Evolutionary conservation across 2,797 vertebrate genomes (phyloP).

Genomic region (Carcharodon carcharias): DNA sequence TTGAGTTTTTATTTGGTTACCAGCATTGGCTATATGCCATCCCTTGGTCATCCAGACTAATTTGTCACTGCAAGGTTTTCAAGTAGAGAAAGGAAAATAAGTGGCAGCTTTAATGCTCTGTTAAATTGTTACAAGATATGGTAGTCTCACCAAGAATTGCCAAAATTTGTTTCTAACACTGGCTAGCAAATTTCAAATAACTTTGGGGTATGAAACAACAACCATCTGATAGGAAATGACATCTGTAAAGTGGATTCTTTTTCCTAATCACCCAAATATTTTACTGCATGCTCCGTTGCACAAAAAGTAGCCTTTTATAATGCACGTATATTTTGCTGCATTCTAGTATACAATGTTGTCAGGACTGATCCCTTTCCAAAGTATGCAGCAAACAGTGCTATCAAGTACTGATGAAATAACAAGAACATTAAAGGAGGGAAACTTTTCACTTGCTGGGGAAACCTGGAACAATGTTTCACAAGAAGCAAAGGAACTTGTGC

Average conservation of each 20-base stretch:
- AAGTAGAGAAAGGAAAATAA: not conserved
- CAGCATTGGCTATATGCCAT: not conserved
- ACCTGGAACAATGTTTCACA: slow-evolving; percentile 93
- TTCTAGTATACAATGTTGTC: slow-evolving; percentile 94
- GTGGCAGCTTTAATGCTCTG: not conserved
- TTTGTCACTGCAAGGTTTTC: not conserved
- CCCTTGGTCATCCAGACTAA: not conserved
- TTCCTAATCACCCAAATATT: not conserved
- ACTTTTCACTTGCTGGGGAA: slow-evolving; percentile 91
- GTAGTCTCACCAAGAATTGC: not conserved
- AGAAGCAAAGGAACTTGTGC: slow-evolving; percentile 93
- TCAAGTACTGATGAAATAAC: slow-evolving; percentile 92
- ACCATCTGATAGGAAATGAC: not conserved
- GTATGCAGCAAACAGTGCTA: slow-evolving; percentile 79
- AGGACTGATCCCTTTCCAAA: slow-evolving; percentile 94
- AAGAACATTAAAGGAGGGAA: slow-evolving; percentile 97
- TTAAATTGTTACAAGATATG: not conserved
- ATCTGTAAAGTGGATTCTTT: not conserved
- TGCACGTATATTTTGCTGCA: not conserved
- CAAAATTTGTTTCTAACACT: not conserved
- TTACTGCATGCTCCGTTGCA: not conserved
- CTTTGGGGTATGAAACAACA: not conserved
- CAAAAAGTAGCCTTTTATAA: not conserved
- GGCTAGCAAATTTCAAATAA: not conserved
- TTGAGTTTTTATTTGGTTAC: not conserved